Conservation (phyloP, 2,797 vertebrate genomes). For the Aratinga solstitialis region DNA sequence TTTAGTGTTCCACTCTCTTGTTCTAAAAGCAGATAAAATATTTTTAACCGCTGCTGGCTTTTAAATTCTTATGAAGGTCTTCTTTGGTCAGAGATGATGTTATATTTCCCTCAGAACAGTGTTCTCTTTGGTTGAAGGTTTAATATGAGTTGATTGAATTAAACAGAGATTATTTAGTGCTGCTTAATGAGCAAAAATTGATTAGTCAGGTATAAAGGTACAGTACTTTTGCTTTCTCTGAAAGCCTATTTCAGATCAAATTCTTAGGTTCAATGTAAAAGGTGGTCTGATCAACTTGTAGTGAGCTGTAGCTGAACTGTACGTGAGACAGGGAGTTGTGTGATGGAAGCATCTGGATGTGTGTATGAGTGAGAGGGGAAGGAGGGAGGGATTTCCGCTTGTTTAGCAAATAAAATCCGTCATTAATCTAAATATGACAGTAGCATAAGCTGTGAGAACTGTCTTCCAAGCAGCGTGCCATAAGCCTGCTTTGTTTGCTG, state of each 20-base stretch:
- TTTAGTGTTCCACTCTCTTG: background rate
- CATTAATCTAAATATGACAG: constrained; percentile 48
- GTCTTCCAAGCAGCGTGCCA: background rate
- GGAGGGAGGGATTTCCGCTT: background rate
- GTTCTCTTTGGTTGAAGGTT: background rate
- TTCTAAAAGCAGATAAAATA: background rate
- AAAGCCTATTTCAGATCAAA: background rate
- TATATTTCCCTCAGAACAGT: background rate
- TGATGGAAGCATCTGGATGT: background rate
- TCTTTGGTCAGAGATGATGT: background rate
- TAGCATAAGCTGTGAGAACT: constrained; percentile 18
- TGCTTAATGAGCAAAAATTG: background rate
- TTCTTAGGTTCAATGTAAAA: background rate
- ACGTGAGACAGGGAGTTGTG: background rate
- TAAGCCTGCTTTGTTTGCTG: background rate
- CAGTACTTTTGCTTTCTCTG: background rate
- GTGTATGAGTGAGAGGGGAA: background rate
- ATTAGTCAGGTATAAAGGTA: background rate
- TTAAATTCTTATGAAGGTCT: background rate
- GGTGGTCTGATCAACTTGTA: background rate
- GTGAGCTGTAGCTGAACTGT: background rate
- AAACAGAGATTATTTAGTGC: background rate
- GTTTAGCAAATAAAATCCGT: constrained; percentile 45
- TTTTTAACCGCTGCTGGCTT: background rate
- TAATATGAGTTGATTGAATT: background rate